Evolutionary conservation across 1,140 invertebrate genomes (phyloP).

Genomic region (Episyrphus balteatus): DNA sequence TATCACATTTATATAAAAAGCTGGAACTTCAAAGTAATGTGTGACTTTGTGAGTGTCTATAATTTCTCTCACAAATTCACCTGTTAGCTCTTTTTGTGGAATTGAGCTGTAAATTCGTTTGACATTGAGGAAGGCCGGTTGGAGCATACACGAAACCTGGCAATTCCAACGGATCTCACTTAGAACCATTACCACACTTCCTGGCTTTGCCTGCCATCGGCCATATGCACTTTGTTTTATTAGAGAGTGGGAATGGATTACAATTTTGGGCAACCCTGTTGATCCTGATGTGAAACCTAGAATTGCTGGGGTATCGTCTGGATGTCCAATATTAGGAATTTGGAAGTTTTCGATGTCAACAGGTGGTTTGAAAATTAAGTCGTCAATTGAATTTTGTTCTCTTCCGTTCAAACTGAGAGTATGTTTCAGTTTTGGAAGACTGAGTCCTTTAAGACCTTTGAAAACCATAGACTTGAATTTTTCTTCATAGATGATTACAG

Average conservation of each 20-base stretch:
- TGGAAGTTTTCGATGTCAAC: not conserved
- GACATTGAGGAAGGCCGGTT: not conserved
- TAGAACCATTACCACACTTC: not conserved
- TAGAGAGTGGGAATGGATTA: not conserved
- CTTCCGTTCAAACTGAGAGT: not conserved
- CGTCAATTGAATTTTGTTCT: not conserved
- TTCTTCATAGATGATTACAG: constrained; percentile 2
- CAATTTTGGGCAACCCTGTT: constrained; percentile 3
- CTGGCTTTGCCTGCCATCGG: not conserved
- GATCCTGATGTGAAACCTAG: constrained; percentile 3
- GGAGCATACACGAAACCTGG: constrained; percentile 1
- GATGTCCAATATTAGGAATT: not conserved
- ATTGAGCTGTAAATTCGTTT: not conserved
- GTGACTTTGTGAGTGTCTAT: not conserved
- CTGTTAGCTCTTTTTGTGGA: not conserved
- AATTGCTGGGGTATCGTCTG: not conserved
- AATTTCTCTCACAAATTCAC: not conserved
- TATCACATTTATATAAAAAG: not conserved
- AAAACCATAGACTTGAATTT: not conserved
- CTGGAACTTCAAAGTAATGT: not conserved
- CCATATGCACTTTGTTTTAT: not conserved
- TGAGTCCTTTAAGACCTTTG: not conserved
- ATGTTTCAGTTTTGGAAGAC: not conserved
- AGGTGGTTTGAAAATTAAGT: not conserved
- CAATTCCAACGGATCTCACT: constrained; percentile 1